Evolutionary conservation across 2,888 invertebrate species (phyloP), one percentile per base, ranked within the genome.

Genomic region (Pachydiplax longipennis): DNA sequence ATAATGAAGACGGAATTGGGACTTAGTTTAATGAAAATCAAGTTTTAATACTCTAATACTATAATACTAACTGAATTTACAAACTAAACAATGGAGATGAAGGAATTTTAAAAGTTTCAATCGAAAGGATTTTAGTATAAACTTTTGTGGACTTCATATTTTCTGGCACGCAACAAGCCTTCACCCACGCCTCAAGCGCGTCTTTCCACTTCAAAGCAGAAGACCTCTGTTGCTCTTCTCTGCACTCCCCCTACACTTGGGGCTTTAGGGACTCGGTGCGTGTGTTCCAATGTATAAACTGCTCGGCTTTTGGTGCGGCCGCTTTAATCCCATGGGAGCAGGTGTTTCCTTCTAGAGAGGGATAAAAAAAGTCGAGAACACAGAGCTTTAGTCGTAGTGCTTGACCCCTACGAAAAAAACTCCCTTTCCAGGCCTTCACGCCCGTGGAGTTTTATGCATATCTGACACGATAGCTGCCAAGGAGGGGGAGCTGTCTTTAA

Each of bases 251-350:
- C 6, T 10, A 44, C 44, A 44, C 44, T 65, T 6, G 1, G 1
- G 22, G 65, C 65, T 65, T 65, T 22, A n/a, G 65, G 1, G 61
- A 18, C 8, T n/a, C 22, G 5, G 22, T 65, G 65, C 25, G 65
- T 25, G 65, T 65, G 65, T 65, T 25, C 65, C 65, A 5, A 65
- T 65, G 22, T 22, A 31, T 10, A 13, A 73, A 73, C 73, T 31
- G 73, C 65, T 65, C 65, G 18, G 22, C 25, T 31, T 31, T 73
- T 25, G 73, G 73, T 31, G 73, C n/a, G 31, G 12, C 73, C 58
- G 83, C 83, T 58, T 87, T 87, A 87, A 87, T 87, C 87, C 87
- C 35, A 18, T 8, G 61, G 87, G 61, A 35, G 87, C 87, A 87
- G 87, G 87, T 87, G 87, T 37, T 37, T 87, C 61, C 87, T 87